phyloP scores from a whole-genome alignment of 1,140 invertebrate genomes.

The Pteromalus puparum region DNA sequence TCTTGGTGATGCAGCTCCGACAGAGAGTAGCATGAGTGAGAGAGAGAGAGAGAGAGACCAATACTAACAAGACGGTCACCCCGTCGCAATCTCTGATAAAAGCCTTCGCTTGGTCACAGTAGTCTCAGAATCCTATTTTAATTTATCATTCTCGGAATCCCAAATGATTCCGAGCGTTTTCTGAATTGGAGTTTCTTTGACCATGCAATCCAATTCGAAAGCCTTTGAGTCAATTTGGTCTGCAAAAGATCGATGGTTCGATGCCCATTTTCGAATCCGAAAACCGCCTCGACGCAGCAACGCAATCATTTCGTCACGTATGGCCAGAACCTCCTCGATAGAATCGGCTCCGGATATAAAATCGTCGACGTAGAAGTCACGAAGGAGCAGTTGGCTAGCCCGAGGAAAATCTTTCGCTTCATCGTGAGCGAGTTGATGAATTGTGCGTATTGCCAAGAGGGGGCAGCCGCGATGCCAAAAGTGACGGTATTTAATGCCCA shows the following conservation, averaged over 20 bases:
- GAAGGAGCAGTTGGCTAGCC: slow-evolving; percentile 49
- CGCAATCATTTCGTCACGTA: slow-evolving; percentile 58
- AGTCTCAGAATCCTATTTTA: background rate
- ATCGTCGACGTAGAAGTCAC: slow-evolving; percentile 72
- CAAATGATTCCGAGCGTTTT: slow-evolving; percentile 22
- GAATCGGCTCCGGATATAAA: slow-evolving; percentile 63
- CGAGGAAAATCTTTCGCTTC: slow-evolving; percentile 29
- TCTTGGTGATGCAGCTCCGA: too few relatives aligned
- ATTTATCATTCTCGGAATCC: background rate
- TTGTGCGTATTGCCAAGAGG: slow-evolving; percentile 40
- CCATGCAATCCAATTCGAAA: background rate
- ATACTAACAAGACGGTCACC: too few relatives aligned
- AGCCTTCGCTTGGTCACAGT: background rate
- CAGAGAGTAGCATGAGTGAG: too few relatives aligned
- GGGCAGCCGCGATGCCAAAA: slow-evolving; percentile 28
- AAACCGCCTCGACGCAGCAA: slow-evolving; percentile 60
- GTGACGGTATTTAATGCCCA: slow-evolving; percentile 45
- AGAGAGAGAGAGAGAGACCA: too few relatives aligned
- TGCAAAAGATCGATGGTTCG: slow-evolving; percentile 50
- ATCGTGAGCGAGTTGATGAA: slow-evolving; percentile 37
- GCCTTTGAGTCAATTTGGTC: background rate
- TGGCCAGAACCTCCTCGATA: slow-evolving; percentile 58
- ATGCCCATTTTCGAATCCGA: slow-evolving; percentile 62
- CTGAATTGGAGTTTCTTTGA: background rate
- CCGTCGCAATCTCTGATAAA: too few relatives aligned